These are phyloP conservation scores for Nemoura dubitans DNA, from an alignment of 2,888 invertebrate species.

Conservation along the genomic window DNA sequence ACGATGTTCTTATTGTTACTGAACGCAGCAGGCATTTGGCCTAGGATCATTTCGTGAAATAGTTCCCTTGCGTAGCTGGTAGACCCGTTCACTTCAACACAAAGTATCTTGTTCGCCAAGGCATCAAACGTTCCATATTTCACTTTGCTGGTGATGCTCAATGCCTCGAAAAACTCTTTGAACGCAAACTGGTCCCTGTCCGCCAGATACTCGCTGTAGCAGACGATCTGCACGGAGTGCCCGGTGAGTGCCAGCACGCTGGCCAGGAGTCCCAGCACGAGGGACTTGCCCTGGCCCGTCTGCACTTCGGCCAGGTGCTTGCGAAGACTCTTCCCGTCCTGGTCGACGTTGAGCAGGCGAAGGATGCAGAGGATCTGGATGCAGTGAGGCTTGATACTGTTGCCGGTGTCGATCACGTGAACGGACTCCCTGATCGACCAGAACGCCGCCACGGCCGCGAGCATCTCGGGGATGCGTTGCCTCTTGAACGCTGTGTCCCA, in stretches of 20 bases:
- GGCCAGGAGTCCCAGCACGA: not conserved
- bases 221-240: not conserved
- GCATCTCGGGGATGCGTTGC: not conserved
- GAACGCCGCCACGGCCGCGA: not conserved
- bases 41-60: too few species aligned
- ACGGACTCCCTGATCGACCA: not conserved
- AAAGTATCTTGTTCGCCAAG: not conserved
- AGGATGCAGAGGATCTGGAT: not conserved
- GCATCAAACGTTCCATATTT: not conserved
- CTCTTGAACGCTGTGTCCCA: not conserved
- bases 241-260: not conserved
- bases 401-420: not conserved
- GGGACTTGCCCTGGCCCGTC: slow-evolving; percentile 2
- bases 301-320: not conserved
- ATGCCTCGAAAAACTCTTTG: not conserved
- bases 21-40: too few species aligned
- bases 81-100: not conserved
- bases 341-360: not conserved
- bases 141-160: not conserved
- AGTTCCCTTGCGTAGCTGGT: too few species aligned
- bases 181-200: not conserved
- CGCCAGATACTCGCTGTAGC: not conserved
- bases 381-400: not conserved
- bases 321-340: not conserved
- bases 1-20: too few species aligned